phyloP scores from a whole-genome alignment of 2,888 invertebrate species.

The Andrena chrysosceles region DNA sequence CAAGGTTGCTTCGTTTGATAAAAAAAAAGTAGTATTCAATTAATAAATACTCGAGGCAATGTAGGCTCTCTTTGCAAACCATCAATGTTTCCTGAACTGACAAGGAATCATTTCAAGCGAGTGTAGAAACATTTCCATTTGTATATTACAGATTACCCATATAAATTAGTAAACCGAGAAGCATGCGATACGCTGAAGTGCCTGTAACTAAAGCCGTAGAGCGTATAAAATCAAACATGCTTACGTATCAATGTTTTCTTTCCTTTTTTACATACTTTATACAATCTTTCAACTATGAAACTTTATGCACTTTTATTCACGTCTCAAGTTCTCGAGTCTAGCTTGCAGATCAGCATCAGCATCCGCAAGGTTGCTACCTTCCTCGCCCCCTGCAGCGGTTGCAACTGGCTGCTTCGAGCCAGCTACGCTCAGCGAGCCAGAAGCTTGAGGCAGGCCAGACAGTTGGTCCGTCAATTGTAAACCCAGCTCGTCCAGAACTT shows the following conservation, averaged over 20 bases:
- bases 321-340: constrained; percentile 96
- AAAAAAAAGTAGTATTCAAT: constrained; percentile 22
- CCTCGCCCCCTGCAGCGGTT: constrained; percentile 85
- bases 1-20: constrained; percentile 1
- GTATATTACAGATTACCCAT: not conserved
- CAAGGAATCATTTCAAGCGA: not conserved
- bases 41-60: constrained; percentile 22
- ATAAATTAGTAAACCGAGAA: not conserved
- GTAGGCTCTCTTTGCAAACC: not conserved
- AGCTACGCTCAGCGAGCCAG: constrained; percentile 86
- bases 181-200: constrained; percentile 13
- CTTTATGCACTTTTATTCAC: constrained; percentile 87
- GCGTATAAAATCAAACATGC: constrained; percentile 39
- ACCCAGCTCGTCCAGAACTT: constrained; percentile 99
- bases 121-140: constrained; percentile 9
- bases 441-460: constrained; percentile 93
- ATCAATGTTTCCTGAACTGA: not conserved
- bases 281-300: constrained; percentile 42
- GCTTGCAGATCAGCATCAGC: constrained; percentile 99
- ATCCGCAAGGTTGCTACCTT: constrained; percentile 87
- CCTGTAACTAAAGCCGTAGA: constrained; percentile 8
- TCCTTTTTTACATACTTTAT: constrained; percentile 63
- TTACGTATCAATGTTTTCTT: constrained; percentile 33
- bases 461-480: constrained; percentile 97
- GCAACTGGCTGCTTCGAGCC: constrained; percentile 89